Conservation (phyloP, 2,797 vertebrate species). For the Chiloscyllium punctatum region DNA sequence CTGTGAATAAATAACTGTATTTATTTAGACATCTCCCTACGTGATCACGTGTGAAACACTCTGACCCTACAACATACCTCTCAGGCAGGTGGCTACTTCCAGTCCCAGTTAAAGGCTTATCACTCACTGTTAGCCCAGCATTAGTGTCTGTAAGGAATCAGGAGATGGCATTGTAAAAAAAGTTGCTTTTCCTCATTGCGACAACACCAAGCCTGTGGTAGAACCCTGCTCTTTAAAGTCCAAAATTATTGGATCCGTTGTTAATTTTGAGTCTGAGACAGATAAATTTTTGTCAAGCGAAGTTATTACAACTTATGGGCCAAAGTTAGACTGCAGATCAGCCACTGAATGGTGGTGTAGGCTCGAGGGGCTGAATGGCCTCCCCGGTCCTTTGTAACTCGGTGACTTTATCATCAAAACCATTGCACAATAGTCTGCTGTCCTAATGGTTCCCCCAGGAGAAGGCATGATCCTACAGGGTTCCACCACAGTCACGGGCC, state of each 20-base stretch:
- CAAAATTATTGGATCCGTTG: too few species aligned
- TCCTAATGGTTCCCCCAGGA: not conserved
- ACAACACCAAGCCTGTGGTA: not conserved
- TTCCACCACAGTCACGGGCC: not conserved
- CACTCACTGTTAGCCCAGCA: too few species aligned
- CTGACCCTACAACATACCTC: not conserved
- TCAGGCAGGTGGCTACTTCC: not conserved
- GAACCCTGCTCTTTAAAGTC: not conserved
- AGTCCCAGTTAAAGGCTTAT: too few species aligned
- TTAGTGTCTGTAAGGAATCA: not conserved
- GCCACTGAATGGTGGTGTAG: too few species aligned
- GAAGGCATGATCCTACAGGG: not conserved
- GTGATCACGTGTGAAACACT: not conserved
- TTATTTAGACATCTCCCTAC: too few species aligned
- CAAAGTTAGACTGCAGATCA: too few species aligned
- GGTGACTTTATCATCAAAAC: not conserved
- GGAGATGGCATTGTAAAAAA: not conserved
- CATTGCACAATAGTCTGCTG: not conserved
- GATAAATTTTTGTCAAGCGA: too few species aligned
- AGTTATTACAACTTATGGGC: too few species aligned
- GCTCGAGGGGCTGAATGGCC: too few species aligned
- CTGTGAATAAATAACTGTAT: too few species aligned
- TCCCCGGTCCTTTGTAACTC: not conserved
- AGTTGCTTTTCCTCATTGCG: not conserved
- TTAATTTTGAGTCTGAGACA: too few species aligned